Evolutionary conservation across 2,113 vertebrate species (phyloP).

Genomic region (Plotosus lineatus): DNA sequence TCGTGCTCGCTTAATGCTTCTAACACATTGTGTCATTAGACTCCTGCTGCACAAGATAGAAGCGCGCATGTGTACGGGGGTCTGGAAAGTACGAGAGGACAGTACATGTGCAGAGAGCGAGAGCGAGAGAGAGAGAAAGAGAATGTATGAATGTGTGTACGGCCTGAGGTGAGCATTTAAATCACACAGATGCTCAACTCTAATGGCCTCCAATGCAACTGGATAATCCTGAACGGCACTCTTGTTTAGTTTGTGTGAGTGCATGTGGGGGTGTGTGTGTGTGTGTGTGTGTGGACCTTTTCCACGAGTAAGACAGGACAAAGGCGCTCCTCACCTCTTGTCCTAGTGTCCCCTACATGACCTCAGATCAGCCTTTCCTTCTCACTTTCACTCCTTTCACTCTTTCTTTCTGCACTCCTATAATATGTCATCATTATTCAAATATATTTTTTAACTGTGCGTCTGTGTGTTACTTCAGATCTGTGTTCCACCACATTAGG

Average conservation of each 20-base stretch:
- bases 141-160: background rate
- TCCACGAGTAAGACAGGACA: background rate
- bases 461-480: background rate
- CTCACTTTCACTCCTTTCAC: conserved; percentile 1
- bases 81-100: background rate
- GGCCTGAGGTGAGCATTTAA: background rate
- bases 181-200: background rate
- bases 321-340: conserved; percentile 15
- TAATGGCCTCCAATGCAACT: background rate
- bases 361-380: conserved; percentile 7
- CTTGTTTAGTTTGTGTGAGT: background rate
- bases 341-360: conserved; percentile 19
- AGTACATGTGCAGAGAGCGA: background rate
- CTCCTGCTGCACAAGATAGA: conserved; percentile 64
- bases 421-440: conserved; percentile 22
- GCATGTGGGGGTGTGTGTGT: background rate
- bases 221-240: background rate
- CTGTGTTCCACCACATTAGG: background rate
- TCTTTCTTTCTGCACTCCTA: conserved; percentile 1
- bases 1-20: conserved; percentile 76
- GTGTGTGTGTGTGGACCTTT: background rate
- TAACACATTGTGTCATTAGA: conserved; percentile 74
- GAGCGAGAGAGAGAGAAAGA: no score
- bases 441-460: background rate
- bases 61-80: conserved; percentile 3